These are phyloP conservation scores for Lethenteron camtschaticum DNA, from an alignment of 2,113 vertebrate genomes.

Conservation along the genomic window DNA sequence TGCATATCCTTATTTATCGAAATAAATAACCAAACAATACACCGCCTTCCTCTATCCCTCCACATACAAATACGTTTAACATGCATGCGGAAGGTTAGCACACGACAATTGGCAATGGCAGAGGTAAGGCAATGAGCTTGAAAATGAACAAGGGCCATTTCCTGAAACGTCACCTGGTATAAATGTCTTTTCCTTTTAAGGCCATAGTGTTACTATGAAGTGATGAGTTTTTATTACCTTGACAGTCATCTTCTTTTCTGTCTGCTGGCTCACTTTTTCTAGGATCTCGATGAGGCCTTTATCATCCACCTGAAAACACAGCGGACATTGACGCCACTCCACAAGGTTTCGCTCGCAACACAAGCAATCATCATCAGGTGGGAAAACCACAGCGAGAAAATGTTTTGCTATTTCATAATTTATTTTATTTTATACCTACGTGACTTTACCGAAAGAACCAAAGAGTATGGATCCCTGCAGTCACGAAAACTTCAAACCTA, in stretches of 20 bases:
- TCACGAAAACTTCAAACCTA: background rate
- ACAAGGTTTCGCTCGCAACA: background rate
- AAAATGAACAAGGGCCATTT: too few species aligned
- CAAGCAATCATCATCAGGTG: too few species aligned
- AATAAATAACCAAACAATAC: too few species aligned
- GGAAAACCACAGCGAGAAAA: too few species aligned
- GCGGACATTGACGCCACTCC: background rate
- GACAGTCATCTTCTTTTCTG: constrained; percentile 83
- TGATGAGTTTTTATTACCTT: constrained; percentile 31
- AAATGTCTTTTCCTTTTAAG: background rate
- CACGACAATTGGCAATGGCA: too few species aligned
- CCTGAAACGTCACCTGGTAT: background rate
- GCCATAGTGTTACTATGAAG: background rate
- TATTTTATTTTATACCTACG: background rate
- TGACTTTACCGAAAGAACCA: background rate
- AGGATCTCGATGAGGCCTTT: constrained; percentile 88
- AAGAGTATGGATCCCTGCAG: background rate
- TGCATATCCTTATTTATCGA: too few species aligned
- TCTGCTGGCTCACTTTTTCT: constrained; percentile 92
- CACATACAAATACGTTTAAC: too few species aligned
- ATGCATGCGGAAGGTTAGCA: too few species aligned
- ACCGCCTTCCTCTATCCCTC: too few species aligned
- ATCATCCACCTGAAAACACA: constrained; percentile 45
- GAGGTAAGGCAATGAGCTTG: too few species aligned
- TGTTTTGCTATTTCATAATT: background rate